phyloP scores from a whole-genome alignment of 2,113 vertebrate genomes.

The Prochilodus magdalenae region DNA sequence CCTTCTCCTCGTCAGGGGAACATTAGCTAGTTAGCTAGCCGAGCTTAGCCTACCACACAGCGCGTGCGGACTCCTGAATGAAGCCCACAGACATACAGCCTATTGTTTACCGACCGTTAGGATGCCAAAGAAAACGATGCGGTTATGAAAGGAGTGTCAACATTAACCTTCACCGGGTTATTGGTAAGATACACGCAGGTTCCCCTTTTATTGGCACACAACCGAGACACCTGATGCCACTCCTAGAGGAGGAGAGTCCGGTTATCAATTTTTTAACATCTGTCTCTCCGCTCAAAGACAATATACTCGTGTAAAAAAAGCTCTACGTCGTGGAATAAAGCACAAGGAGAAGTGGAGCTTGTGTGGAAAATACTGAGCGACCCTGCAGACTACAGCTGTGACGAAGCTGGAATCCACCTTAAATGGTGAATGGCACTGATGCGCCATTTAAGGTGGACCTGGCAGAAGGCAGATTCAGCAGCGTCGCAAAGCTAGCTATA shows the following conservation, averaged over 20 bases:
- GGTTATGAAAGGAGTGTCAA: too few relatives aligned
- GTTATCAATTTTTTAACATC: constrained; percentile 37
- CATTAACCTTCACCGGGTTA: too few relatives aligned
- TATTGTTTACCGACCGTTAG: neutral
- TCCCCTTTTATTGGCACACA: neutral
- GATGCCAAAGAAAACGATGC: neutral
- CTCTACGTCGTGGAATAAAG: neutral
- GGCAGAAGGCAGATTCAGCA: too few relatives aligned
- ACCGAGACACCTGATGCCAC: constrained; percentile 53
- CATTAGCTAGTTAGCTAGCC: neutral
- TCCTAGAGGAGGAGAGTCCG: constrained; percentile 4
- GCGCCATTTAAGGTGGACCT: too few relatives aligned
- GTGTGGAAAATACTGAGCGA: neutral
- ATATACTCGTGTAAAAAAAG: neutral
- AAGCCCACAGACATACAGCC: neutral
- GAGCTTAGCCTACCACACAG: neutral
- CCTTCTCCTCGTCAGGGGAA: neutral
- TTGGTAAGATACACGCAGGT: too few relatives aligned
- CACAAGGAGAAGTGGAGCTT: neutral
- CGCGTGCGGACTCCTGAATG: neutral
- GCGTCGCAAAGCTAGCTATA: too few relatives aligned
- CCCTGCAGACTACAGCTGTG: neutral
- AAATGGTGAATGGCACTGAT: too few relatives aligned
- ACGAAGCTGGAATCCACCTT: too few relatives aligned
- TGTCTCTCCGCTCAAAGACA: neutral